Base-by-base conservation (phyloP, 2,888 invertebrate species). In the Agrochola circellaris region DNA sequence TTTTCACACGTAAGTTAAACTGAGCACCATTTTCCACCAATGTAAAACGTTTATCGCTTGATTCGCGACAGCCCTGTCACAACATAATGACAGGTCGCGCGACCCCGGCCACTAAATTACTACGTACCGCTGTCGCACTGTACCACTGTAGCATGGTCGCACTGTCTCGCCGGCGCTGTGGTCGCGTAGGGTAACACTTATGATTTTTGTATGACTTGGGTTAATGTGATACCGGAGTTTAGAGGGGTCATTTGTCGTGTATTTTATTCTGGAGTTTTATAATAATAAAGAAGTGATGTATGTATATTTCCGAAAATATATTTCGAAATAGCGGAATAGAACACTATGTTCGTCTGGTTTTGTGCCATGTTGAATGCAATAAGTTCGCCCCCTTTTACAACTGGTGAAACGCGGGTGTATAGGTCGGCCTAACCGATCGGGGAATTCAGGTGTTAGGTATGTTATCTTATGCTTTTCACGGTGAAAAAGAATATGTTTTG, bases 91-190 rank as follows among this genome's bases (percentile, higher is more conserved):
- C 90, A 93, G 90, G 90, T 91, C 85, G 88, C 84, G 87, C 90
- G 92, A 92, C 92, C 93, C 93, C 86, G 88, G 92, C 88, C 90
- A 90, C 89, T 78, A 95, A 95, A 95, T 95, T 93, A 93, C 91
- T 87, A 91, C 83, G 89, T 88, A 91, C 90, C 89, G 90, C 73
- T 58, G 34, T 75, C 62, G 42, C 45, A 69, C 67, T 68, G 75
- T 79, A 45, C 60, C 45, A 20, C 56, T 45, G 65, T 74, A 45
- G 64, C 81, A 17, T 65, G 64, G 78, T 54, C 73, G 15, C 48
- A 73, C 48, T 66, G 77, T 75, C 82, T 65, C 83, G 85, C 82
- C 51, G 34, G n/a, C 20, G 15, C 51, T 9, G n/a, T 26, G 75
- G 79, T 74, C 83, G 79, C 79, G 79, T 73, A 51, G 15, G 15